Evolutionary conservation across 2,113 vertebrate genomes (phyloP), one percentile per base, ranked within the genome.

Genomic region (Brachypteracias leptosomus): DNA sequence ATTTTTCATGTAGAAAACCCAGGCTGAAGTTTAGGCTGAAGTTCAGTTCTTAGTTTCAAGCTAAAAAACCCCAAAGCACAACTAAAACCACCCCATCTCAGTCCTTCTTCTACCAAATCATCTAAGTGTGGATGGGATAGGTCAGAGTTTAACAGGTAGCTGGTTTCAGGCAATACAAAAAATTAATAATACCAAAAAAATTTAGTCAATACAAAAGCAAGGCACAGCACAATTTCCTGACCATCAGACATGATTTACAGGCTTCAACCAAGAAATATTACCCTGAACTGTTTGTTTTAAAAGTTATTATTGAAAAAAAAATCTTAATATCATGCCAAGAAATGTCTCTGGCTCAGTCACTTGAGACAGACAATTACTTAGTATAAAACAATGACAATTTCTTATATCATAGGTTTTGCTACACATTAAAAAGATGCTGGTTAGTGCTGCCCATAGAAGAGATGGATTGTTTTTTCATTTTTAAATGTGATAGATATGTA

Each of bases 261-360:
- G 40, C 49, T 72, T 83, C 54, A 47, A 44, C 72, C 19, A 54
- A 83, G n/a, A 76, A 91, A 76, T n/a, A 59, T 14, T 62, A 55
- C 14, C 14, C 55, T 55, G 35, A 66, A 54, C 4, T 3, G 0
- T 61, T 42, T 24, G 20, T 3, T 81, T 71, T 26, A 29, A 81
- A 78, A 10, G 18, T 18, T 17, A 21, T 78, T 35, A 11, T 11
- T 66, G 25, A 95, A 59, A 29, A 51, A 10, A 36, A 19, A 3
- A 71, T 31, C 46, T n/a, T 49, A 44, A 33, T 75, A 38, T 24
- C 0, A 0, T 4, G 10, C 13, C 24, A 63, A 80, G 25, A 74
- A 78, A n/a, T 65, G 18, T 7, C 66, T 76, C 4, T 0, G 0
- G 6, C 6, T 42, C 19, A 40, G 33, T 51, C 47, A 44, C 21